Base-by-base conservation (phyloP, 2,888 invertebrate species). In the Tetramorium bicarinatum region DNA sequence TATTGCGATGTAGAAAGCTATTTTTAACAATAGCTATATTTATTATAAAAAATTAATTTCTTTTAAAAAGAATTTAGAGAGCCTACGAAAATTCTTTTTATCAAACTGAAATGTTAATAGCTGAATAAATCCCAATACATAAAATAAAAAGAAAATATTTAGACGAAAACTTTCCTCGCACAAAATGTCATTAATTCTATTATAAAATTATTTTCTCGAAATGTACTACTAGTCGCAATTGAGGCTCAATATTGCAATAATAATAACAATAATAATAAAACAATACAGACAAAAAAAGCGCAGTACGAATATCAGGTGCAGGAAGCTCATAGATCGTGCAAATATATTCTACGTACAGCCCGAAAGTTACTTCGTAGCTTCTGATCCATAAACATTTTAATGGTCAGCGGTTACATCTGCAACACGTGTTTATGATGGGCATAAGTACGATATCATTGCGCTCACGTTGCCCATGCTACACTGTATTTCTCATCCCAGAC, bases 381-480 rank as follows among this genome's bases (percentile, higher is more conserved):
- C 85, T 77, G 87, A 88, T 86, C 87, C 88, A 91, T 91, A 90
- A 91, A 91, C 85, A 88, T 87, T 89, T 88, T 89, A 91, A 91
- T 90, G 87, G 86, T 71, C 83, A 41, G 80, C 85, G 81, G 85
- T 89, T 88, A 85, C 61, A 69, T 72, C 79, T 75, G 81, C 83
- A 61, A 85, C 72, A 52, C 67, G 74, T 71, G 82, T 82, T 66
- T 69, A 84, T 56, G 71, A 79, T 56, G 54, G 59, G 38, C 62
- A 76, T 79, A 54, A 54, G 25, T 41, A 69, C 41, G 82, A 84
- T 85, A 88, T 82, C 59, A 69, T 85, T 87, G 81, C 87, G 75
- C 84, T 86, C 87, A 83, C 88, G 87, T 76, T 85, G 71, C 66
- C 61, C n/a, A 62, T 77, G 69, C 44, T 71, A 54, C 21, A 8